A percentile compares a stretch with the other conserved stretches of the same genome.
Evolutionary conservation across 1,140 invertebrate species (phyloP).

Genomic region (Drosophila ercepeae): DNA sequence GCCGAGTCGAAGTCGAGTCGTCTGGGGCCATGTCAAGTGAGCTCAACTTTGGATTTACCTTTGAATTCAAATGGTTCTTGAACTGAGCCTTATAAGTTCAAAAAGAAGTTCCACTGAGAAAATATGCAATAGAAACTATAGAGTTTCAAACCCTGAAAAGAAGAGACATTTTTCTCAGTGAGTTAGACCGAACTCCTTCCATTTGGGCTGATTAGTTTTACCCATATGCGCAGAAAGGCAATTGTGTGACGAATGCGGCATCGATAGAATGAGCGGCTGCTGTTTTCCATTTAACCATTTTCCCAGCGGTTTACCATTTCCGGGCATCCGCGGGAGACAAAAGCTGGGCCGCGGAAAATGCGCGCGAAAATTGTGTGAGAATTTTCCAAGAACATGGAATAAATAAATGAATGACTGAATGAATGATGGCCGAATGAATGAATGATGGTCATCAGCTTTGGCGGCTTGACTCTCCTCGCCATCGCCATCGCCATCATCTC

Average conservation of each 20-base stretch:
- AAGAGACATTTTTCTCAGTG: conserved; percentile 11
- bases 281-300: conserved; percentile 66
- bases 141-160: too few species aligned
- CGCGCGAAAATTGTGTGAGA: conserved; percentile 75
- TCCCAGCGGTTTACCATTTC: conserved; percentile 69
- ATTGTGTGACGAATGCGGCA: conserved; percentile 67
- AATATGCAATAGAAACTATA: too few species aligned
- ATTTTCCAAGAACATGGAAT: conserved; percentile 62
- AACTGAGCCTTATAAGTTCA: conserved; percentile 22
- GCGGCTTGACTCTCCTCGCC: background rate
- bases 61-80: conserved; percentile 25
- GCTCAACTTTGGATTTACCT: conserved; percentile 30
- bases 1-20: conserved; percentile 1
- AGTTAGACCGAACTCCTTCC: background rate
- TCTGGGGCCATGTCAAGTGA: conserved; percentile 28
- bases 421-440: conserved; percentile 43
- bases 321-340: conserved; percentile 24
- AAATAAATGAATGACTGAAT: conserved; percentile 36
- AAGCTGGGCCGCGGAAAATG: conserved; percentile 41
- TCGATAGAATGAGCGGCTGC: conserved; percentile 37
- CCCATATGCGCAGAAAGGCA: conserved; percentile 33
- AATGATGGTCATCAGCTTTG: conserved; percentile 38
- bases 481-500: background rate
- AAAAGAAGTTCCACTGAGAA: conserved; percentile 3
- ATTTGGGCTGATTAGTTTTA: conserved; percentile 29